Percentiles rank a stretch among this genome's conserved stretches.
Conservation (phyloP, 2,113 vertebrate species). For the Collichthys lucidus region DNA sequence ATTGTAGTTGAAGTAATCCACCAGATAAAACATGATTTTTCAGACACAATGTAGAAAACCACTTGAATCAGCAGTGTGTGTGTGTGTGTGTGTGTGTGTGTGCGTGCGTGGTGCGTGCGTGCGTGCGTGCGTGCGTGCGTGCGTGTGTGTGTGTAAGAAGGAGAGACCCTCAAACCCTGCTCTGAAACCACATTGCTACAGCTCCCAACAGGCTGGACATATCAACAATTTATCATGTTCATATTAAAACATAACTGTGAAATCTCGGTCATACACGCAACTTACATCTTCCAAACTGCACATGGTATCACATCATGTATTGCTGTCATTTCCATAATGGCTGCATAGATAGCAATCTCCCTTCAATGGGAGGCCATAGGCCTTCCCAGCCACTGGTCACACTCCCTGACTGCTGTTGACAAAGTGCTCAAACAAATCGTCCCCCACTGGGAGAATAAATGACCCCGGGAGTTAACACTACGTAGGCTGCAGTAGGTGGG, state of each 20-base stretch:
- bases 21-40: too few relatives aligned
- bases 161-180: not conserved
- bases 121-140: too few relatives aligned
- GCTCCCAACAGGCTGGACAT: not conserved
- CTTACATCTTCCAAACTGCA: not conserved
- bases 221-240: not conserved
- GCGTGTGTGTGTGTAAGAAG: not conserved
- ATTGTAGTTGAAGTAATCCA: too few relatives aligned
- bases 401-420: conserved; percentile 55
- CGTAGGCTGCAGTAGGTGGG: conserved; percentile 31
- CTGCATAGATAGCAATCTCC: conserved; percentile 34
- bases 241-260: conserved; percentile 1
- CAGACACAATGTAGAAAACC: too few relatives aligned
- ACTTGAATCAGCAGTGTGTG: too few relatives aligned
- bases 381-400: conserved; percentile 34
- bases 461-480: conserved; percentile 39
- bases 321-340: conserved; percentile 3
- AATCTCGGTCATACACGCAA: not conserved
- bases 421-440: conserved; percentile 59
- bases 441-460: conserved; percentile 59
- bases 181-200: not conserved
- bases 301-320: not conserved
- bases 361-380: conserved; percentile 34
- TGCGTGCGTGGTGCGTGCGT: too few relatives aligned
- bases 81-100: too few relatives aligned